Evolutionary conservation across 2,888 invertebrate genomes (phyloP).

Genomic region (Megalurothrips usitatus): DNA sequence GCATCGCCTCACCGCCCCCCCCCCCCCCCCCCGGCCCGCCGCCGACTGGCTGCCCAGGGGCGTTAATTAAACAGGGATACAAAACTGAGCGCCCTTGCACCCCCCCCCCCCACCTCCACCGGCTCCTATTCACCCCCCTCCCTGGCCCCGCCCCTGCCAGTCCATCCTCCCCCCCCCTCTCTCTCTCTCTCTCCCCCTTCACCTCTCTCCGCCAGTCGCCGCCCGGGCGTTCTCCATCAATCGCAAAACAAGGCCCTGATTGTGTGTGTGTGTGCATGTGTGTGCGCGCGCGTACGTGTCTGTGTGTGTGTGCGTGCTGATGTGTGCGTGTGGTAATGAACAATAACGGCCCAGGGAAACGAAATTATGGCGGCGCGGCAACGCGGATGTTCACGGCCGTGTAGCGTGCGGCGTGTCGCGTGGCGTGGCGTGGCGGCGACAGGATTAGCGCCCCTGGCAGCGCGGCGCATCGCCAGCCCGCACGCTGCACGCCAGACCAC

Average conservation of each 20-base stretch:
- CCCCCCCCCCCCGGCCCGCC: not conserved
- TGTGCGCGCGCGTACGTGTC: not conserved
- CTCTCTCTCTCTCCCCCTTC: not conserved
- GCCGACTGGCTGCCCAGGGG: not conserved
- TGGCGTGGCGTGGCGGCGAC: not conserved
- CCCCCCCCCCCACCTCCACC: too few relatives aligned
- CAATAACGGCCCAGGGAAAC: not conserved
- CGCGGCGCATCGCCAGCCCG: not conserved
- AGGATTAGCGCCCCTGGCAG: not conserved
- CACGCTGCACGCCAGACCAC: too few relatives aligned
- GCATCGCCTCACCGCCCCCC: not conserved
- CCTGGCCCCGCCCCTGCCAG: too few relatives aligned
- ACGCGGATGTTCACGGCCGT: too few relatives aligned
- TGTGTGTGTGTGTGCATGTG: not conserved
- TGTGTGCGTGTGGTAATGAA: slow-evolving; percentile 5
- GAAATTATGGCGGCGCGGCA: not conserved
- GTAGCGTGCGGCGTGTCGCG: not conserved
- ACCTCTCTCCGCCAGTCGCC: not conserved
- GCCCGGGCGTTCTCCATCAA: not conserved
- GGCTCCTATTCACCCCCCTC: too few relatives aligned
- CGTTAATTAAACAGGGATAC: slow-evolving; percentile 22
- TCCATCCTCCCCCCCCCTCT: not conserved
- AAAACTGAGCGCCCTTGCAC: not conserved
- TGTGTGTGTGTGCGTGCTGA: too few relatives aligned
- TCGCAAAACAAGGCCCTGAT: not conserved